A percentile compares a stretch with the other conserved stretches of the same genome.
Conservation (phyloP, 2,888 invertebrate species). For the Gonocerus acuteangulatus region DNA sequence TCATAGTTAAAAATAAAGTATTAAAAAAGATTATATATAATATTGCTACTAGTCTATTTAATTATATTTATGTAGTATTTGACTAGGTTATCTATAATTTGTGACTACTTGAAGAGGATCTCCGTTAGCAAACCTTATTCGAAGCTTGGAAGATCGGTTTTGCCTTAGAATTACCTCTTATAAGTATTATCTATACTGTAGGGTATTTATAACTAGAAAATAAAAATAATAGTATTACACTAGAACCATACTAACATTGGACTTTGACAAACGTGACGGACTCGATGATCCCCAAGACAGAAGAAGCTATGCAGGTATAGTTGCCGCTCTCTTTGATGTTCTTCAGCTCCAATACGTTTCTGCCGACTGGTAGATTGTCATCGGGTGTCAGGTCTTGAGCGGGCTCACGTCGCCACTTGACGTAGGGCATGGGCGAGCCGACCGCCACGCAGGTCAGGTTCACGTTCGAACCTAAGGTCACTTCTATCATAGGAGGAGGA, state of each 20-base stretch:
- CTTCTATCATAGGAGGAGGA: slow-evolving; percentile 76
- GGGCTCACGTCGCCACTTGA: slow-evolving; percentile 82
- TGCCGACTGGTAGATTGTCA: slow-evolving; percentile 74
- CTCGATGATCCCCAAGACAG: slow-evolving; percentile 87
- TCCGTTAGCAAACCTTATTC: no score
- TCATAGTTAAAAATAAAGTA: no score
- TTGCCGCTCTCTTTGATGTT: slow-evolving; percentile 88
- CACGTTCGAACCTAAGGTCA: slow-evolving; percentile 82
- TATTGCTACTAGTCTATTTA: no score
- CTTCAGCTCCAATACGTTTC: slow-evolving; percentile 76
- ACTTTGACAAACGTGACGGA: slow-evolving; percentile 83
- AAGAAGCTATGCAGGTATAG: slow-evolving; percentile 94
- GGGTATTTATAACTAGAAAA: no score
- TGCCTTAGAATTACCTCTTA: no score
- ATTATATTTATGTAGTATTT: no score
- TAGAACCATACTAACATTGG: slow-evolving; percentile 87
- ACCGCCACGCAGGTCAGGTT: slow-evolving; percentile 95
- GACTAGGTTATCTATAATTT: no score
- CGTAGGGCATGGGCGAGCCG: slow-evolving; percentile 96
- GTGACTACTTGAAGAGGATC: no score
- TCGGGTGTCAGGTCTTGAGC: slow-evolving; percentile 79
- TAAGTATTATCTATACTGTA: no score
- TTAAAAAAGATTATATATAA: no score
- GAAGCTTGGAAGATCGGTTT: no score
- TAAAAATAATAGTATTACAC: no score